These are phyloP conservation scores for Leptobrachium leishanense DNA, from an alignment of 2,113 vertebrate genomes.

Conservation along the genomic window DNA sequence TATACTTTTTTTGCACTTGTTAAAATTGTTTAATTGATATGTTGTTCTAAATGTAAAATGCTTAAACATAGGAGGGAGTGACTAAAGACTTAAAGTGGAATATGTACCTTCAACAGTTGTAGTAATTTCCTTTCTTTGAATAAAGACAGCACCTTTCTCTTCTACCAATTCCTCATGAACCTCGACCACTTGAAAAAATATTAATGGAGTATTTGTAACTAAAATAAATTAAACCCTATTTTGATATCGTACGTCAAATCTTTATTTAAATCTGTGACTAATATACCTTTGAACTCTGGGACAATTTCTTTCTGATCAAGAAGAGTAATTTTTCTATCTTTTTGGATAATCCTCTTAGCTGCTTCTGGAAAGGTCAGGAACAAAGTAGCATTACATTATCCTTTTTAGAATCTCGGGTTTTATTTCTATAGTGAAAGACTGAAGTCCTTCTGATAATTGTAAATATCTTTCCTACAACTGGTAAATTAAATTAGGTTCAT, in stretches of 20 bases:
- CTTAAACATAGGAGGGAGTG: too few relatives aligned
- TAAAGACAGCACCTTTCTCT: slow-evolving; percentile 13
- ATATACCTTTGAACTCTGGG: slow-evolving; percentile 56
- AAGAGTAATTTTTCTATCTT: slow-evolving; percentile 61
- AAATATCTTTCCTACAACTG: too few relatives aligned
- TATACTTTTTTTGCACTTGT: too few relatives aligned
- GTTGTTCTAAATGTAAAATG: too few relatives aligned
- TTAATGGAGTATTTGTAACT: background rate
- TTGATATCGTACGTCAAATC: too few relatives aligned
- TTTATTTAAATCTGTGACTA: background rate
- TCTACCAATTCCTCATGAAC: background rate
- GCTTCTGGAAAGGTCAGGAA: slow-evolving; percentile 63
- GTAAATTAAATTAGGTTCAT: too few relatives aligned
- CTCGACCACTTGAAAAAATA: slow-evolving; percentile 27
- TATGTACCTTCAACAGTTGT: slow-evolving; percentile 21
- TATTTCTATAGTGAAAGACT: too few relatives aligned
- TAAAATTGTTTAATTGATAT: too few relatives aligned
- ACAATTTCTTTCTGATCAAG: slow-evolving; percentile 61
- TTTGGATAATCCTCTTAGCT: slow-evolving; percentile 57
- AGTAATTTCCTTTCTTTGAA: slow-evolving; percentile 4
- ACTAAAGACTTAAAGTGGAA: background rate
- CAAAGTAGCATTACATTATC: background rate
- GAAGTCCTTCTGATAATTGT: too few relatives aligned
- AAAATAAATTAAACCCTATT: background rate
- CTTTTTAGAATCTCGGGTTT: too few relatives aligned